Evolutionary conservation across 2,888 invertebrate species (phyloP), one percentile per base, ranked within the genome.

Genomic region (Entomobrya multifasciata): DNA sequence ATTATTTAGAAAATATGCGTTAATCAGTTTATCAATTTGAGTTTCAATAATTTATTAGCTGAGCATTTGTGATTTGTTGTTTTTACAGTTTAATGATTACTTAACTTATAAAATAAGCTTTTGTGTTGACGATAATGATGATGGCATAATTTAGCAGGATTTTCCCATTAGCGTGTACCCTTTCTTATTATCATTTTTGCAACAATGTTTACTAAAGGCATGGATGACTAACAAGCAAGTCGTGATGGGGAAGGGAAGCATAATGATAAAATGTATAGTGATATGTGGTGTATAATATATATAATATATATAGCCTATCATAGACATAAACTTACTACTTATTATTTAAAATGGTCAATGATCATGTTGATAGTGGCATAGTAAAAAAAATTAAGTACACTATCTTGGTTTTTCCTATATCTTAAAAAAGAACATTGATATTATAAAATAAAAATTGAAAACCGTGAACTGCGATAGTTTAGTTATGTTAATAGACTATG

Each of bases 121-220:
- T 65, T 65, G 41, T 36, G 30, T 65, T 36, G 65, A 36, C 36
- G 36, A 36, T 36, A 8, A 36, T 36, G 36, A 36, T 36, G 36
- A 65, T 65, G 65, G 65, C 65, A 65, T 65, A 65, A 65, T 72
- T 72, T 49, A 49, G 49, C 72, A 72, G 76, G 76, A 76, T 52
- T 76, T 76, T 76, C 76, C 76, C 76, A 76, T 76, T 76, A 15
- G 3, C 25, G 13, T n/a, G n/a, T 15, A 6, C 65, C 65, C 41
- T 41, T 41, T n/a, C 36, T 17, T 30, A 36, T 20, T 57, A 11
- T 57, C 25, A 57, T 22, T 60, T 27, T 25, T 60, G 30, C 60
- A 30, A 60, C 60, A 60, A 30, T 60, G 22, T 22, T 55, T 57
- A 22, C 25, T 20, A 22, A 57, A 57, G 17, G 0, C n/a, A 57